phyloP scores from a whole-genome alignment of 2,888 invertebrate species.

The Agrotis exclamationis region DNA sequence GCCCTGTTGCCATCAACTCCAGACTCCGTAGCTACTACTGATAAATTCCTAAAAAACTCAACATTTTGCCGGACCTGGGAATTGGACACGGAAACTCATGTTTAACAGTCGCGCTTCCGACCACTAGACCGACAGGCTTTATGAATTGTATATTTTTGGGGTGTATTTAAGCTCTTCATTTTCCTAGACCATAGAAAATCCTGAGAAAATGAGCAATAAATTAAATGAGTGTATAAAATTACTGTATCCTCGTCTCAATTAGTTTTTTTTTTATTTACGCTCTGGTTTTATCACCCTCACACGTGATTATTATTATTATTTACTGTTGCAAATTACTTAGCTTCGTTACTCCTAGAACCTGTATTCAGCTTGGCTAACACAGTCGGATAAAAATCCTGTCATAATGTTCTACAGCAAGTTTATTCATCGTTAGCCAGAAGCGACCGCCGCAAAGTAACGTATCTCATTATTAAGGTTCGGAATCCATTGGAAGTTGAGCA shows the following conservation, averaged over 20 bases:
- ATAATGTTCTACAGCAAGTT: slow-evolving; percentile 49
- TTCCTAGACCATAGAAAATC: neutral
- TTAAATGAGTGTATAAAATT: neutral
- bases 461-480: slow-evolving; percentile 34
- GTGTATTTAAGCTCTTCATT: neutral
- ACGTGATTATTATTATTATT: too few species aligned
- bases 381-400: slow-evolving; percentile 41
- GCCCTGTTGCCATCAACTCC: too few species aligned
- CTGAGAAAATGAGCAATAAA: neutral
- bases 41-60: too few species aligned
- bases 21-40: too few species aligned
- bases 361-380: slow-evolving; percentile 21
- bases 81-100: too few species aligned
- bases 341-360: neutral
- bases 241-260: slow-evolving; percentile 2
- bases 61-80: too few species aligned
- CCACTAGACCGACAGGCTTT: too few species aligned
- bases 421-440: slow-evolving; percentile 47
- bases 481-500: slow-evolving; percentile 28
- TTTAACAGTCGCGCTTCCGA: too few species aligned
- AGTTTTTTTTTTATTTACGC: too few species aligned
- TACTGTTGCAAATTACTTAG: slow-evolving; percentile 2
- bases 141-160: neutral
- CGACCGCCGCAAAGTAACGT: slow-evolving; percentile 39
- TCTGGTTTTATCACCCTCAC: too few species aligned